phyloP scores from a whole-genome alignment of 1,140 invertebrate genomes.

The Galleria mellonella region DNA sequence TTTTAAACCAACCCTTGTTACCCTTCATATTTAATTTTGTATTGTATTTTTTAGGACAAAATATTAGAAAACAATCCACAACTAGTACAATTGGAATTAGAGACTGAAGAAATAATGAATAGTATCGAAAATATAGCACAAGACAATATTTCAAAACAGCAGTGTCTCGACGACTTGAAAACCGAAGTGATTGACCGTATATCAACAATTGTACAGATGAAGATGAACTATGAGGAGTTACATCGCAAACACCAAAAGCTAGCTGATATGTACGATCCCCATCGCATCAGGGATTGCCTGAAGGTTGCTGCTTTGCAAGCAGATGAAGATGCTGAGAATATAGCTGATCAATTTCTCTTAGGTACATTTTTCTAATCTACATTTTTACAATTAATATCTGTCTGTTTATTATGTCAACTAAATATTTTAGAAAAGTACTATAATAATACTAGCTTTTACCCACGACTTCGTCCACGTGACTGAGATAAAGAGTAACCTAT shows the following conservation, averaged over 20 bases:
- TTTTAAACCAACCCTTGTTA: neutral
- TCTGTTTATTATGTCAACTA: too few relatives aligned
- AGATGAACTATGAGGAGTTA: constrained; percentile 80
- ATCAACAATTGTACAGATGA: constrained; percentile 79
- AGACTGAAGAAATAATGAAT: constrained; percentile 82
- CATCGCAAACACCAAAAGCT: constrained; percentile 81
- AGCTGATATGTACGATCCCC: constrained; percentile 82
- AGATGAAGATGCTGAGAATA: constrained; percentile 83
- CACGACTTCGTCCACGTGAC: too few relatives aligned
- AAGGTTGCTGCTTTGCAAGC: constrained; percentile 76
- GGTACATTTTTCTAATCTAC: constrained; percentile 55
- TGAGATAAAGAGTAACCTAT: too few relatives aligned
- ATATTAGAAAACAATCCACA: constrained; percentile 81
- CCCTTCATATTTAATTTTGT: constrained; percentile 1
- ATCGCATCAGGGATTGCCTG: constrained; percentile 80
- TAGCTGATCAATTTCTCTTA: constrained; percentile 84
- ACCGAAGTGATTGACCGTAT: constrained; percentile 78
- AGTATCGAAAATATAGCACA: constrained; percentile 83
- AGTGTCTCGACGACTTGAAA: constrained; percentile 77
- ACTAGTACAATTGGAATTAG: constrained; percentile 79
- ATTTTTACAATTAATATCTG: too few relatives aligned
- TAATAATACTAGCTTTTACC: too few relatives aligned
- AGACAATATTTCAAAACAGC: constrained; percentile 81
- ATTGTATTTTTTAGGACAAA: constrained; percentile 76
- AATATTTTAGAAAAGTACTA: too few relatives aligned